These are phyloP conservation scores for Cryptocephalus moraei DNA, from an alignment of 2,888 invertebrate genomes.

Conservation along the genomic window DNA sequence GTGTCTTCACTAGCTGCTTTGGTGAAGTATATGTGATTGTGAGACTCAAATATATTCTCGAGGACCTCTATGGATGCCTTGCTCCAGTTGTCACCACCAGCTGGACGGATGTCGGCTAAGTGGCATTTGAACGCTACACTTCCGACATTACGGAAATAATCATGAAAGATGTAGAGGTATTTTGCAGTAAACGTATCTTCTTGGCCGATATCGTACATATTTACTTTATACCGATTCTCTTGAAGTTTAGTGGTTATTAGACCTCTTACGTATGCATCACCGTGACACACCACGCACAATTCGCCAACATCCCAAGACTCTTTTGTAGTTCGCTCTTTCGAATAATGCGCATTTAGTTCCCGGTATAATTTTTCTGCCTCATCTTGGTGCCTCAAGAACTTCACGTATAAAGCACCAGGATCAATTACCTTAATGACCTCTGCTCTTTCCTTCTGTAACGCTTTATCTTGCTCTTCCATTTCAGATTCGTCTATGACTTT, in stretches of 20 bases:
- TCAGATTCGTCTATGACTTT: constrained; percentile 17
- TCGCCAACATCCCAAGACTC: constrained; percentile 19
- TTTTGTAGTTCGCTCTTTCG: constrained; percentile 9
- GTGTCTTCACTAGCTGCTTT: constrained; percentile 30
- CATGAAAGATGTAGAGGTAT: constrained; percentile 10
- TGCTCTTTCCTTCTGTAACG: constrained; percentile 17
- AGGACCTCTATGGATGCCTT: constrained; percentile 51
- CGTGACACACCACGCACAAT: constrained; percentile 39
- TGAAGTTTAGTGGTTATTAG: constrained; percentile 39
- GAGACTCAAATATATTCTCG: constrained; percentile 38
- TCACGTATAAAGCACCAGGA: constrained; percentile 31
- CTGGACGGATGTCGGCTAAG: constrained; percentile 58
- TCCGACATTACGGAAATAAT: constrained; percentile 41
- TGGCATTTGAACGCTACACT: constrained; percentile 57
- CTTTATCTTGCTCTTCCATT: constrained; percentile 14
- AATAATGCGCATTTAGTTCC: constrained; percentile 23
- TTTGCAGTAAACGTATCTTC: constrained; percentile 34
- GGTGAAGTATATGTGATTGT: constrained; percentile 42
- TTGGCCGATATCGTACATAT: constrained; percentile 56
- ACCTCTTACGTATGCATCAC: constrained; percentile 55
- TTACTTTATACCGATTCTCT: constrained; percentile 42
- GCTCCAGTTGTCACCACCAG: constrained; percentile 54
- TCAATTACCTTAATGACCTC: constrained; percentile 23
- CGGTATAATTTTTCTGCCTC: constrained; percentile 16
- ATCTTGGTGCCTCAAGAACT: constrained; percentile 32